Base-by-base conservation (phyloP, 1,140 invertebrate genomes). In the Pseudomyrmex pallidus region DNA sequence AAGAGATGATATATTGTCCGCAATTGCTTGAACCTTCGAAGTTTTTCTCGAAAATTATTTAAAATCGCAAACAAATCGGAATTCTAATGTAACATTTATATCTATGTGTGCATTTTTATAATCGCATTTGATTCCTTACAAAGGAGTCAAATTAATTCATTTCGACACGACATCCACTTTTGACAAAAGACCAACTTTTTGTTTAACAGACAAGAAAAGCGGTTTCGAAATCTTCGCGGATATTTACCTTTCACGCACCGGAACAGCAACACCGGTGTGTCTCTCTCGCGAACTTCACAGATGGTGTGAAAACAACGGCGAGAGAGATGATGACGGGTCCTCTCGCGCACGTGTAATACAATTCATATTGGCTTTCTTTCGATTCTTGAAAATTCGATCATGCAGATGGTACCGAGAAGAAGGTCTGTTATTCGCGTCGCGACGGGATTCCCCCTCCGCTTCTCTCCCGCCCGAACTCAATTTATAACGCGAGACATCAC, bases 311-410 rank as follows among this genome's bases (percentile, higher is more conserved):
- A 74, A 82, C 72, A 48, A 63, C 57, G 9, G 4, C n/a, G 44
- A 82, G 59, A 67, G 44, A 35, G 35, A 35, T 35, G 35, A 35
- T 35, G 48, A 82, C 50, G 48, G 48, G n/a, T n/a, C n/a, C 63
- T 82, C 35, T 35, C 35, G 35, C 59, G 72, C 70, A 74, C 66
- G 35, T 52, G 17, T 17, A 48, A 59, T 59, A 70, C 54, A 72
- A 59, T 50, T 50, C 46, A 22, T 77, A 66, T n/a, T 35, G 22
- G 20, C 44, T 9, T 54, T 72, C 44, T 35, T 22, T 72, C 44
- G 52, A 78, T 56, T 25, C 64, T 50, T 54, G 13, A 70, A 72
- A 80, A 68, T 80, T 70, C 66, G n/a, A 72, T 80, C 76, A 80
- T 70, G 76, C 76, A 80, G 66, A 80, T 80, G 76, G 66, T 44